Base-by-base conservation (phyloP, 2,113 vertebrate species). In the Megaceryle torquata region DNA sequence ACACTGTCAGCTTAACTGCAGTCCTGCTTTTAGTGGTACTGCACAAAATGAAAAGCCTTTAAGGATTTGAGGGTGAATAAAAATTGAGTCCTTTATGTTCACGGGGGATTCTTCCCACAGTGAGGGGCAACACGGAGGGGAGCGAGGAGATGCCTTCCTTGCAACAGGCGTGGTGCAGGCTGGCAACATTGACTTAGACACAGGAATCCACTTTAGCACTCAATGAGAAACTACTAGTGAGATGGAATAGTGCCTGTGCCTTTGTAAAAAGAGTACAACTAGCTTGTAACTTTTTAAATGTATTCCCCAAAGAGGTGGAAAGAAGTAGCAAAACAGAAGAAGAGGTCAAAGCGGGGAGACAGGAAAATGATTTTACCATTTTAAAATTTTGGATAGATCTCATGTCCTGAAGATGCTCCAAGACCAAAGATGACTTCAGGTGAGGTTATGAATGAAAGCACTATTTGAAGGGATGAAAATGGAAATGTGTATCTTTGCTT, bases 161-260 rank as follows among this genome's bases (percentile, higher is more conserved):
- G 4, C 22, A 83, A 41, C 20, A 53, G 13, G 5, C 16, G 46
- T 5, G 76, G 11, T 1, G 1, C 8, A 93, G 41, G 24, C n/a
- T 71, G 68, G 15, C 33, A 65, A 46, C 11, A 20, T 1, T 10
- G 69, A 70, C 35, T 51, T 53, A 2, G 9, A 33, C 2, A 33
- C 0, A 5, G 48, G 29, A 91, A 65, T 60, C 54, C 31, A 67
- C 28, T 89, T 54, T 29, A 50, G 33, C 19, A 20, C 15, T 44
- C 25, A 50, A 3, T 8, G 13, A 78, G 28, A 56, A 92, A 88
- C 5, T 6, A 43, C 21, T 0, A 68, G 31, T 5, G 21, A 12
- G 10, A 88, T 50, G 18, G n/a, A 39, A 19, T 4, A 35, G 8
- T 3, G 5, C 14, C n/a, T 0, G 0, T 25, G n/a, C 11, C 35